Conservation (phyloP, 2,888 invertebrate species). For the Tanytarsus gracilentus region DNA sequence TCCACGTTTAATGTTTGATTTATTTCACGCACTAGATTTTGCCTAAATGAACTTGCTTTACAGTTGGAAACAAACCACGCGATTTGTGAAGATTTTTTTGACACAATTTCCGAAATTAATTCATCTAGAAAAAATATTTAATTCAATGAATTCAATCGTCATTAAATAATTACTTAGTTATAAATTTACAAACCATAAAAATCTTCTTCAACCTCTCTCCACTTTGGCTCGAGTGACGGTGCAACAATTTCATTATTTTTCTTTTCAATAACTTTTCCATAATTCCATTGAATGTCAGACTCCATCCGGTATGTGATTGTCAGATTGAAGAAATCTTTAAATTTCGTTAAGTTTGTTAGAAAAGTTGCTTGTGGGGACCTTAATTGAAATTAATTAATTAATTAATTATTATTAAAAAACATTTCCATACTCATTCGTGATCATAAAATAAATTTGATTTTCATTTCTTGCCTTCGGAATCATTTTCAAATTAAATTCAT, state of each 20-base stretch:
- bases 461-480: not conserved
- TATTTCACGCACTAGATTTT: slow-evolving; percentile 44
- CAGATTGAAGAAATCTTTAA: slow-evolving; percentile 46
- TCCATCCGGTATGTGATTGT: slow-evolving; percentile 50
- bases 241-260: slow-evolving; percentile 31
- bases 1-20: slow-evolving; percentile 50
- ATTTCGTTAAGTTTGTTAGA: not conserved
- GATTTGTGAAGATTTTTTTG: slow-evolving; percentile 45
- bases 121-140: not conserved
- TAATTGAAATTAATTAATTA: not conserved
- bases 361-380: not conserved
- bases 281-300: slow-evolving; percentile 46
- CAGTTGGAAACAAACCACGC: slow-evolving; percentile 53
- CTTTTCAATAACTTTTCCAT: slow-evolving; percentile 38
- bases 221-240: not conserved
- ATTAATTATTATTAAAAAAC: not conserved
- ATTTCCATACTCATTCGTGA: not conserved
- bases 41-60: slow-evolving; percentile 43
- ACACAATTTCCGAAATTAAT: slow-evolving; percentile 31
- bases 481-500: not conserved
- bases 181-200: slow-evolving; percentile 17
- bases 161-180: no score
- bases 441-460: not conserved
- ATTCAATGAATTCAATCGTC: not conserved
- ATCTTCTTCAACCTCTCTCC: slow-evolving; percentile 11